Evolutionary conservation across 2,888 invertebrate genomes (phyloP), one percentile per base, ranked within the genome.

Genomic region (Ctenicera cuprea): DNA sequence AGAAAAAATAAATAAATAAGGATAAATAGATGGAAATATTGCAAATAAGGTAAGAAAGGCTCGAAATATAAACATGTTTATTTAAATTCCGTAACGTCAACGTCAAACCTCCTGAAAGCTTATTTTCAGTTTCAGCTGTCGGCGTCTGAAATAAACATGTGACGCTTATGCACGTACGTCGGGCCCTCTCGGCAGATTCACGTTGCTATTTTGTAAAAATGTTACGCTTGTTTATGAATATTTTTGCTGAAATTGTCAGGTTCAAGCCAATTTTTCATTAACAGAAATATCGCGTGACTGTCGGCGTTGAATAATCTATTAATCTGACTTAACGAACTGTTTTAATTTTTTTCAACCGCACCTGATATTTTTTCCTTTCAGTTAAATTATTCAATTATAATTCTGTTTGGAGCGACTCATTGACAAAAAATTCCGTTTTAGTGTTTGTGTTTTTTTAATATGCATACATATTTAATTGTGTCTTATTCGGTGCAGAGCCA

Each of bases 41-140:
- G 48, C 61, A 59, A 33, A 43, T 30, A 26, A 14, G 20, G 54
- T 30, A 30, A 30, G 22, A 20, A 50, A 50, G 9, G 22, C 50
- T 50, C 22, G 22, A 22, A 22, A 50, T 22, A 54, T 54, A 54
- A 71, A 71, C 71, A 71, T 71, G 64, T 71, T 71, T 65, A 61
- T 71, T 71, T 54, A 41, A 66, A 66, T 65, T 66, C 59, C 20
- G 20, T 38, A 65, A 61, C 54, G 61, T 66, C 66, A 61, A 66
- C 63, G 66, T 65, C 66, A 71, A 71, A 50, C 37, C 38, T 69
- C 57, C 69, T 45, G 63, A 50, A 70, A 59, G 54, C 71, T 50
- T 65, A 71, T 71, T 71, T 71, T 71, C 71, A 71, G 71, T 64
- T 71, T 65, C 66, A 61, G 66, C 66, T 59, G 71, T 59, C 66